phyloP scores from a whole-genome alignment of 1,140 invertebrate genomes.

The Telenomus remus region DNA sequence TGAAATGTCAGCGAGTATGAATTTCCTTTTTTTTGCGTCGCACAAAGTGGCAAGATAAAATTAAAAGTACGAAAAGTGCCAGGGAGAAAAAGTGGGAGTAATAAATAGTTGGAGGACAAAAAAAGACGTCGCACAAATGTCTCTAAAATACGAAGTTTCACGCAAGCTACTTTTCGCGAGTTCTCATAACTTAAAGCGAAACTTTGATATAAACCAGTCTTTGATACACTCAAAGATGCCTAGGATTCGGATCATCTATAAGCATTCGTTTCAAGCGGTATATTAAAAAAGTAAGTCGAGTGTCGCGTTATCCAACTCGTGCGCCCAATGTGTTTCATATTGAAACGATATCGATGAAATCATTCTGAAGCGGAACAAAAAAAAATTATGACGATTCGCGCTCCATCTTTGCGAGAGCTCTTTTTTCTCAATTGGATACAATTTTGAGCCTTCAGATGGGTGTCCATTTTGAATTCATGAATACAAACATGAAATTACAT shows the following conservation, averaged over 20 bases:
- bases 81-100: not conserved
- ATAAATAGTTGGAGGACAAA: not conserved
- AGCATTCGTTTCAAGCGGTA: conserved; percentile 31
- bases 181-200: conserved; percentile 45
- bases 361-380: conserved; percentile 8
- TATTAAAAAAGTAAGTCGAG: conserved; percentile 41
- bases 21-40: too few species aligned
- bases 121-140: conserved; percentile 20
- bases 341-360: conserved; percentile 20
- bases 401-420: too few species aligned
- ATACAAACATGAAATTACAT: too few species aligned
- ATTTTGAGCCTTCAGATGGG: not conserved
- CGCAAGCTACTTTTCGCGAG: conserved; percentile 29
- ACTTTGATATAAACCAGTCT: conserved; percentile 44
- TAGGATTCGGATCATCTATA: conserved; percentile 29
- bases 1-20: not conserved
- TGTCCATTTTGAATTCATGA: conserved; percentile 29
- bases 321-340: conserved; percentile 20
- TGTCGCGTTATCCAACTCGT: conserved; percentile 5
- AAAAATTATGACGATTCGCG: not conserved
- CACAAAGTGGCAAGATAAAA: too few species aligned
- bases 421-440: too few species aligned
- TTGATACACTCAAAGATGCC: conserved; percentile 35
- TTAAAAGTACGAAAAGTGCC: not conserved
- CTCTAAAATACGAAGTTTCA: conserved; percentile 34